These are phyloP conservation scores for Daubentonia madagascariensis DNA, from an alignment of 2,113 vertebrate species.

Conservation along the genomic window DNA sequence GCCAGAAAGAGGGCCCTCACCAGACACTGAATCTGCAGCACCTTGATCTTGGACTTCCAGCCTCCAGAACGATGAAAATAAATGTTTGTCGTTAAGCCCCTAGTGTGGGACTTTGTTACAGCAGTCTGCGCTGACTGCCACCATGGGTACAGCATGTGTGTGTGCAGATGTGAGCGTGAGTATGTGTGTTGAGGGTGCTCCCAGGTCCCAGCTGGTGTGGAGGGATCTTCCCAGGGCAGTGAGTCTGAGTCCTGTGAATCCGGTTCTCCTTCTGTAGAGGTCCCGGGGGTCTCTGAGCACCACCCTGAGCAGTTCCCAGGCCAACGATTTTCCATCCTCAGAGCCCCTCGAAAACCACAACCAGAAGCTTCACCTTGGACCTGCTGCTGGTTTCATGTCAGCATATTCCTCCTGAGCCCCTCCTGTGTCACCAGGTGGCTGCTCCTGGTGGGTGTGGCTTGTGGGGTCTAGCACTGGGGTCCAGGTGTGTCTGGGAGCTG, in stretches of 20 bases:
- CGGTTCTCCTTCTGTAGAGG: not conserved
- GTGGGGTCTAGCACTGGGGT: not conserved
- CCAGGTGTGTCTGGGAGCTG: not conserved
- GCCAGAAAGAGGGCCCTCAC: not conserved
- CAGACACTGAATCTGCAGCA: not conserved
- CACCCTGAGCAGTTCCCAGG: not conserved
- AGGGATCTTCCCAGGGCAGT: not conserved
- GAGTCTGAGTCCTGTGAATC: not conserved
- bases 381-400: not conserved
- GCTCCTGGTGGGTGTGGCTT: not conserved
- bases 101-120: not conserved
- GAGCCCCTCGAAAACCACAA: not conserved
- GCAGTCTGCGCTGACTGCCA: not conserved
- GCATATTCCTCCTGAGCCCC: not conserved
- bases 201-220: not conserved
- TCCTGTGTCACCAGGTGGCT: fast-evolving
- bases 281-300: not conserved
- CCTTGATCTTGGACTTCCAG: too few relatives aligned
- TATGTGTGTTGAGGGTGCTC: not conserved
- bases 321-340: not conserved
- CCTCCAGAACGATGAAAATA: not conserved
- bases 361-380: too few relatives aligned
- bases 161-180: not conserved
- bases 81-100: not conserved
- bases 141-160: fast-evolving